Evolutionary conservation across 1,140 invertebrate genomes (phyloP).

Genomic region (Cotesia vestalis): DNA sequence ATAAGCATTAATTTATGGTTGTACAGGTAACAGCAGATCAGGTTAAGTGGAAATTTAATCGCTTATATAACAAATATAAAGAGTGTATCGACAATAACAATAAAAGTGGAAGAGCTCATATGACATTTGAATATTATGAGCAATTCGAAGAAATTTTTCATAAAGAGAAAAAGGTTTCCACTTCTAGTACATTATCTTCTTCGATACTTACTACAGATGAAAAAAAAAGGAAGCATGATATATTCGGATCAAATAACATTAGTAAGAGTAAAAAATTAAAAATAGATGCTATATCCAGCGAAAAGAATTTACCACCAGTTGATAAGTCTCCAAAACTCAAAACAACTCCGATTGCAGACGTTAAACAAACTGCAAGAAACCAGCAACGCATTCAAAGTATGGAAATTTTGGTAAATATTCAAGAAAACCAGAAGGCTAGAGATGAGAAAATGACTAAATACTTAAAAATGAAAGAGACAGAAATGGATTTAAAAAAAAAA

Average conservation of each 20-base stretch:
- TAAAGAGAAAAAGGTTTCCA: not conserved
- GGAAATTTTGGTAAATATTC: not conserved
- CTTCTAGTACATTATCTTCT: not conserved
- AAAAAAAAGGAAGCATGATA: not conserved
- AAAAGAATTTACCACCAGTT: not conserved
- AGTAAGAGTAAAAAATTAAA: not conserved
- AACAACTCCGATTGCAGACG: not conserved
- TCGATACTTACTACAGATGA: not conserved
- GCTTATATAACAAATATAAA: constrained; percentile 17
- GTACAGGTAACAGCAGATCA: constrained; percentile 22
- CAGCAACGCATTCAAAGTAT: not conserved
- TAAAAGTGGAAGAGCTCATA: constrained; percentile 18
- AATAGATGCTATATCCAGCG: not conserved
- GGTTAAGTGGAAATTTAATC: constrained; percentile 19
- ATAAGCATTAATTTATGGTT: constrained; percentile 1
- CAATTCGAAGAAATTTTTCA: constrained; percentile 4
- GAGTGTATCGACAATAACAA: constrained; percentile 17
- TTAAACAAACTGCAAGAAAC: not conserved
- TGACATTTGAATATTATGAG: constrained; percentile 11
- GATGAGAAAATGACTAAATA: constrained; percentile 2
- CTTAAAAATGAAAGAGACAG: constrained; percentile 3
- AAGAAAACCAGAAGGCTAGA: not conserved
- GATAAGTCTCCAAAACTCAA: not conserved
- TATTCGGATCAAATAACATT: not conserved
- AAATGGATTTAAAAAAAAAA: not conserved